phyloP scores from a whole-genome alignment of 2,113 vertebrate genomes.

The Synchiropus splendidus region DNA sequence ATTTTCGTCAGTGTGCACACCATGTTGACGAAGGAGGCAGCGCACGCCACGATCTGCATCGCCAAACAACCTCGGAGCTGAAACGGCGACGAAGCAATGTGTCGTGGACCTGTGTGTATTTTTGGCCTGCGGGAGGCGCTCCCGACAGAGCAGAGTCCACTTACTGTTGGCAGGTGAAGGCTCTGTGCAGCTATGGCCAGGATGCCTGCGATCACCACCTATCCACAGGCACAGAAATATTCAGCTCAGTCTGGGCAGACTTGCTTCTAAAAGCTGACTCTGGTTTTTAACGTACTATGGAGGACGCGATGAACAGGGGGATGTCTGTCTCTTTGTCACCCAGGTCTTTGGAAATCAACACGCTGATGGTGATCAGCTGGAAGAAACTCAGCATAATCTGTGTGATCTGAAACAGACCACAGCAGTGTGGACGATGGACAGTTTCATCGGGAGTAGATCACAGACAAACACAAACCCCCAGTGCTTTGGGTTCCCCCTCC shows the following conservation, averaged over 20 bases:
- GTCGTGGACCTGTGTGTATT: too few relatives aligned
- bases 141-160: slow-evolving; percentile 5
- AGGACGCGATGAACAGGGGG: slow-evolving; percentile 2
- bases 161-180: slow-evolving; percentile 57
- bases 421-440: not conserved
- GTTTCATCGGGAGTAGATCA: too few relatives aligned
- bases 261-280: not conserved
- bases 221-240: not conserved
- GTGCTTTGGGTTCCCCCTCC: slow-evolving; percentile 63
- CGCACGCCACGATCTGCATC: slow-evolving; percentile 49
- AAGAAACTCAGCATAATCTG: slow-evolving; percentile 53
- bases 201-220: slow-evolving; percentile 56
- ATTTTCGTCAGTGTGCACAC: not conserved
- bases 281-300: slow-evolving; percentile 39
- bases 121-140: too few relatives aligned
- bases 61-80: slow-evolving; percentile 62
- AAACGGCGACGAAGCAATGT: too few relatives aligned
- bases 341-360: slow-evolving; percentile 3
- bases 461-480: slow-evolving; percentile 43
- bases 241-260: too few relatives aligned
- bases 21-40: slow-evolving; percentile 18
- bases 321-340: fast-evolving
- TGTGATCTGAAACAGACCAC: slow-evolving; percentile 40
- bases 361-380: slow-evolving; percentile 5
- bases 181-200: slow-evolving; percentile 57